Conservation (phyloP, 2,888 invertebrate species). For the Bruchidius siliquastri region DNA sequence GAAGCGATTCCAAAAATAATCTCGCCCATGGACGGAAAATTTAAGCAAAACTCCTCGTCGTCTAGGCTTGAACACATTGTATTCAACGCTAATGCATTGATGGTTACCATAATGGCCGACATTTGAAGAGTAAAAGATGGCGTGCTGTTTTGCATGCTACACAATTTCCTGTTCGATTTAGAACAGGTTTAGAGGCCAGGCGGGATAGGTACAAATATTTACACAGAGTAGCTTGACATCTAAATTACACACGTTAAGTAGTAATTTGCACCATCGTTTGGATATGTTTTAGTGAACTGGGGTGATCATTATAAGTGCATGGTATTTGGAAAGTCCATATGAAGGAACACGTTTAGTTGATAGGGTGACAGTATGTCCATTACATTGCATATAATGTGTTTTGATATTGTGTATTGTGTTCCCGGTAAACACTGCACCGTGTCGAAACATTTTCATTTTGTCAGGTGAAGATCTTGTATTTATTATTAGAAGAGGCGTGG, state of each 20-base stretch:
- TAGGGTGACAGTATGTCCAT: too few species aligned
- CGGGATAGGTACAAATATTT: background rate
- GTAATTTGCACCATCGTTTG: conserved; percentile 44
- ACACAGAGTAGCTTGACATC: background rate
- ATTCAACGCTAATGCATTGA: background rate
- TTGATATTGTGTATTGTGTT: too few species aligned
- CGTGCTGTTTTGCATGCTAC: background rate
- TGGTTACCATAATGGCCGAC: conserved; percentile 5
- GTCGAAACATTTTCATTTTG: too few species aligned
- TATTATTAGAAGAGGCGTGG: too few species aligned
- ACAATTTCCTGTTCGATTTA: background rate
- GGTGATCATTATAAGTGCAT: conserved; percentile 34
- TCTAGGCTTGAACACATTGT: too few species aligned
- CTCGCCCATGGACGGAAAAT: too few species aligned
- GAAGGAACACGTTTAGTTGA: background rate
- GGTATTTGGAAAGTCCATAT: background rate
- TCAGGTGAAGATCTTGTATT: too few species aligned
- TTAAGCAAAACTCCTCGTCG: too few species aligned
- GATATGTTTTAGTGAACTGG: conserved; percentile 45
- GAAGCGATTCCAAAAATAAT: too few species aligned
- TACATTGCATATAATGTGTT: too few species aligned
- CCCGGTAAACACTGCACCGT: too few species aligned
- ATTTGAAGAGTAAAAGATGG: background rate
- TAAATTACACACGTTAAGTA: conserved; percentile 29
- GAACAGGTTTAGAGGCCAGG: background rate